phyloP scores from a whole-genome alignment of 35 echinoderm and acorn worm species.

The Holothuria glaberrima region DNA sequence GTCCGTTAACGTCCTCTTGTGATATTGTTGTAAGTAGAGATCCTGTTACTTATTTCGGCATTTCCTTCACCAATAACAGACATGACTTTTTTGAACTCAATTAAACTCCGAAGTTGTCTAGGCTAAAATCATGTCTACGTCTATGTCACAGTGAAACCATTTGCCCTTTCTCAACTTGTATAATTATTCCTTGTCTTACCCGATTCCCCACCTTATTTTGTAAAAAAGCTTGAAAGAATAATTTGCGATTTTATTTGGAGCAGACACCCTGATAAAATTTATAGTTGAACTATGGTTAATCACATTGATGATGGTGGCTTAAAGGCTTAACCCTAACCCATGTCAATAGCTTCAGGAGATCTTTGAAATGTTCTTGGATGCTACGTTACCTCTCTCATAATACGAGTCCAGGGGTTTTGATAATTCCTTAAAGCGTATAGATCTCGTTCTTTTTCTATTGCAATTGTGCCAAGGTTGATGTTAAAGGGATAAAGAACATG shows the following conservation, averaged over 20 bases:
- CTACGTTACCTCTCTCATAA: not conserved
- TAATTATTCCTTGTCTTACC: too few species aligned
- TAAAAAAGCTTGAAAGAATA: not conserved
- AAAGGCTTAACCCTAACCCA: not conserved
- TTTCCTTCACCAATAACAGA: too few species aligned
- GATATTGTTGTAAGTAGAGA: too few species aligned
- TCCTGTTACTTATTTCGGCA: too few species aligned
- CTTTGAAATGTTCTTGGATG: constrained; percentile 14
- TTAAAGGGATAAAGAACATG: not conserved
- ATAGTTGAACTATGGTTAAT: not conserved
- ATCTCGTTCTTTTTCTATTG: not conserved
- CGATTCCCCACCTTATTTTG: too few species aligned
- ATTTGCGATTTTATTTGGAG: not conserved
- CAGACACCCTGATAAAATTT: not conserved
- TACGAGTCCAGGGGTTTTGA: not conserved
- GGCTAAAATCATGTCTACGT: too few species aligned
- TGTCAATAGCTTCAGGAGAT: not conserved
- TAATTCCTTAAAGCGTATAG: not conserved
- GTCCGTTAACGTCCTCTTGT: too few species aligned
- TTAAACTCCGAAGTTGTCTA: too few species aligned
- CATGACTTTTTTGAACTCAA: too few species aligned
- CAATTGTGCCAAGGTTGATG: not conserved
- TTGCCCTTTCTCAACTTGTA: too few species aligned
- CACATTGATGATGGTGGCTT: not conserved
- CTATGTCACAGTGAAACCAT: too few species aligned